phyloP scores from a whole-genome alignment of 2,113 vertebrate species.

The Triplophysa tibetana region DNA sequence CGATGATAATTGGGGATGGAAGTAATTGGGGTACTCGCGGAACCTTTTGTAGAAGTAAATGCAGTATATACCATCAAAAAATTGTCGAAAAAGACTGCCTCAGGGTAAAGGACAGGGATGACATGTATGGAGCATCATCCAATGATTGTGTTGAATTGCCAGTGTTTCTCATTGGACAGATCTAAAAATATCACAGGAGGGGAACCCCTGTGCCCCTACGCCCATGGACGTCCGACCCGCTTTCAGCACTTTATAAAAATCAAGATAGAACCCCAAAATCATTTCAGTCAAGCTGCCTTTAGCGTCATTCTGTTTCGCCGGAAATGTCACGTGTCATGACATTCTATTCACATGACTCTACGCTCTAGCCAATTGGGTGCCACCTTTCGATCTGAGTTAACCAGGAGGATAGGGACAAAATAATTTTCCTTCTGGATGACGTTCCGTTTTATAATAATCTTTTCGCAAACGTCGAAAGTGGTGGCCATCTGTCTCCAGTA shows the following conservation, averaged over 20 bases:
- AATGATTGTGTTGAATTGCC: conserved; percentile 64
- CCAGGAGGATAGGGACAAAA: conserved; percentile 70
- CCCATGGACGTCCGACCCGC: conserved; percentile 23
- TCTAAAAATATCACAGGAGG: conserved; percentile 23
- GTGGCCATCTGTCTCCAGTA: conserved; percentile 78
- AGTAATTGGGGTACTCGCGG: background rate
- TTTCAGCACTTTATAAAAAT: conserved; percentile 45
- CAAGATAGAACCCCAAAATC: conserved; percentile 63
- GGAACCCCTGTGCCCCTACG: conserved; percentile 14
- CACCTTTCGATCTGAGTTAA: conserved; percentile 68
- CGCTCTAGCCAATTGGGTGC: conserved; percentile 78
- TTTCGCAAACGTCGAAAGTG: conserved; percentile 78
- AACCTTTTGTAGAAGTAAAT: conserved; percentile 25
- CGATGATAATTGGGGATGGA: background rate
- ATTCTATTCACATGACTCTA: conserved; percentile 68
- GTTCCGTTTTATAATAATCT: conserved; percentile 74
- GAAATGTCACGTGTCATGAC: conserved; percentile 79
- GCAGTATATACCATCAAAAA: background rate
- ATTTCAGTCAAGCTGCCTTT: conserved; percentile 68
- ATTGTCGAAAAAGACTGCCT: conserved; percentile 17
- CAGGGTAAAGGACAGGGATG: conserved; percentile 41
- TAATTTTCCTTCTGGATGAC: conserved; percentile 72
- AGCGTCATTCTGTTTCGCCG: conserved; percentile 55
- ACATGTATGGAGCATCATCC: conserved; percentile 60
- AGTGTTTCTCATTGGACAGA: conserved; percentile 64